phyloP scores from a whole-genome alignment of 2,797 vertebrate species.

The Heteromormyrus szaboi region DNA sequence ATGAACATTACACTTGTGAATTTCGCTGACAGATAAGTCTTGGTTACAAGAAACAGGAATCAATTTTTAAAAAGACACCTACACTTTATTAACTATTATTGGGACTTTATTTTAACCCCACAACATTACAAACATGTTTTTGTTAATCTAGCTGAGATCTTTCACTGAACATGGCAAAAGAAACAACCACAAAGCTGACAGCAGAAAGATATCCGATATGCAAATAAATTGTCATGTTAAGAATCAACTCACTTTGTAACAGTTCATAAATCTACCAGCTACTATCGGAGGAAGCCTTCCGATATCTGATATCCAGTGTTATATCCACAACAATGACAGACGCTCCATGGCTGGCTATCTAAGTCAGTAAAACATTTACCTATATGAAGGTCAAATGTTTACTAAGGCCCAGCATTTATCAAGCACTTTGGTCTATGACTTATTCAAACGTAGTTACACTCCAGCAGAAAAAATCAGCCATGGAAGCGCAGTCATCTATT shows the following conservation, averaged over 20 bases:
- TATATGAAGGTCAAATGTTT: neutral
- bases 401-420: constrained; percentile 5
- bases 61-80: constrained; percentile 14
- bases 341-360: neutral
- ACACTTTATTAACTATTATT: constrained; percentile 19
- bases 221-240: neutral
- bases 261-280: constrained; percentile 9
- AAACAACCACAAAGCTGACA: constrained; percentile 7
- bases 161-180: constrained; percentile 12
- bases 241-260: neutral
- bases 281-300: neutral
- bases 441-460: constrained; percentile 2
- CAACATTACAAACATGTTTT: constrained; percentile 16
- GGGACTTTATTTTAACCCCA: constrained; percentile 16
- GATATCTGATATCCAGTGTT: neutral
- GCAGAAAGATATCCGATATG: constrained; percentile 3
- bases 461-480: neutral
- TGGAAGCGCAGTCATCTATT: neutral
- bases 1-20: constrained; percentile 63
- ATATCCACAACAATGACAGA: constrained; percentile 4
- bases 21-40: constrained; percentile 57
- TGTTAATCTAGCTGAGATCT: constrained; percentile 16
- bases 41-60: constrained; percentile 34
- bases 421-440: constrained; percentile 15
- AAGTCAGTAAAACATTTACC: constrained; percentile 2